phyloP scores from a whole-genome alignment of 2,888 invertebrate species.

The Limenitis camilla region DNA sequence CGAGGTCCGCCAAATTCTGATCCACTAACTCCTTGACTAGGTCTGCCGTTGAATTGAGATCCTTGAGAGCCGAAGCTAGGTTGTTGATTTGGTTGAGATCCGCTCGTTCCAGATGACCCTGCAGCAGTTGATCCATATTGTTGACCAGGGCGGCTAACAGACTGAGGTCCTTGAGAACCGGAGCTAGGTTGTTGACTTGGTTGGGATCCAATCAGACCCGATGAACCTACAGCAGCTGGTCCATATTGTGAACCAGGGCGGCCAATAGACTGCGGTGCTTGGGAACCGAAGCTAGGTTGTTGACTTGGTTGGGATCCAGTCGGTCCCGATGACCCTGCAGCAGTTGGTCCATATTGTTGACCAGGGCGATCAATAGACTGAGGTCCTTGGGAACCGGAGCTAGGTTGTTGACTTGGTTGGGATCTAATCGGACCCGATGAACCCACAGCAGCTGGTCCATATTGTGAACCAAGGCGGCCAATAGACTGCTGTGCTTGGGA shows the following conservation, averaged over 20 bases:
- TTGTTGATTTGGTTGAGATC: constrained; percentile 8
- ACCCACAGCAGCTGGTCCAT: too few species aligned
- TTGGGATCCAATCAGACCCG: constrained; percentile 6
- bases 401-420: too few species aligned
- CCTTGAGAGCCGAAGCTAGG: constrained; percentile 11
- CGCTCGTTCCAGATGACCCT: constrained; percentile 4
- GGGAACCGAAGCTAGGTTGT: too few species aligned
- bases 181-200: constrained; percentile 12
- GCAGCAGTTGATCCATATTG: constrained; percentile 6
- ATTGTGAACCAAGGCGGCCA: too few species aligned
- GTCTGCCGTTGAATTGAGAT: constrained; percentile 14
- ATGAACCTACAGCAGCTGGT: neutral
- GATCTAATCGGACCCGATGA: too few species aligned
- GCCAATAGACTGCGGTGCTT: too few species aligned
- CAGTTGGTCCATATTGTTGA: too few species aligned
- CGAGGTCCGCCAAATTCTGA: constrained; percentile 56
- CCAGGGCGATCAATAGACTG: too few species aligned
- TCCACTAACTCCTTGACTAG: constrained; percentile 17
- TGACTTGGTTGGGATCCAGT: too few species aligned
- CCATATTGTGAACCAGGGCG: neutral
- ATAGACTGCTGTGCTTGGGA: too few species aligned
- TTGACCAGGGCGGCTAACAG: neutral
- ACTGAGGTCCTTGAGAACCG: constrained; percentile 9
- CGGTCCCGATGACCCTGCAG: too few species aligned
- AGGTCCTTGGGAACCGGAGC: too few species aligned